Base-by-base conservation (phyloP, 2,113 vertebrate genomes). In the Amblyornis subalaris region DNA sequence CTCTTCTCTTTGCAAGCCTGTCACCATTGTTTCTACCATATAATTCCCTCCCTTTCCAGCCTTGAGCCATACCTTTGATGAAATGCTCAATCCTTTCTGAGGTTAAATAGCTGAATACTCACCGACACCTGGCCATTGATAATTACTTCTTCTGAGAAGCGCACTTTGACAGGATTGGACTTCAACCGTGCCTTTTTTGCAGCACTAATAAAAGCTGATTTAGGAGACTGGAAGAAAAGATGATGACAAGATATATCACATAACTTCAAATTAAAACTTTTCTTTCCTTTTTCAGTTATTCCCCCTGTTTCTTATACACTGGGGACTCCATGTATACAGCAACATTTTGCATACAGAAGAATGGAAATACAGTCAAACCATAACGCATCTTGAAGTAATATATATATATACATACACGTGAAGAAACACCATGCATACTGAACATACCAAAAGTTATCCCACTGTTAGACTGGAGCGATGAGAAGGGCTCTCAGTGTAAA, bases 161-260 rank as follows among this genome's bases (percentile, higher is more conserved):
- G 98, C 65, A 99, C 99, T 98, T 99, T 99, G 70, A 99, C 99
- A 35, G 99, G 99, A 96, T 99, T 99, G 71, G 99, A 99, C 98
- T 99, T 99, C 98, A 99, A 98, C 97, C 99, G 99, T 96, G 99
- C 99, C 97, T 99, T 99, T 97, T 99, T 99, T 93, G 99, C 99
- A 97, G 99, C 99, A 93, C 99, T 99, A 97, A 99, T 99, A 98
- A 99, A 99, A 96, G 99, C 99, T 73, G 99, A 99, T 97, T 99
- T 99, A 88, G 99, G 99, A 95, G 99, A 99, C 99, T 99, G 97
- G 91, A 96, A 97, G 60, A 93, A 89, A 96, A 92, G 70, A 92
- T 44, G 45, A 94, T 90, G 65, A 85, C 77, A 89, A 95, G 44
- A 95, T 82, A 77, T 55, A 80, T 94, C 61, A 91, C 19, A 79